phyloP scores from a whole-genome alignment of 2,797 vertebrate genomes.

The Pseudochaenichthys georgianus region DNA sequence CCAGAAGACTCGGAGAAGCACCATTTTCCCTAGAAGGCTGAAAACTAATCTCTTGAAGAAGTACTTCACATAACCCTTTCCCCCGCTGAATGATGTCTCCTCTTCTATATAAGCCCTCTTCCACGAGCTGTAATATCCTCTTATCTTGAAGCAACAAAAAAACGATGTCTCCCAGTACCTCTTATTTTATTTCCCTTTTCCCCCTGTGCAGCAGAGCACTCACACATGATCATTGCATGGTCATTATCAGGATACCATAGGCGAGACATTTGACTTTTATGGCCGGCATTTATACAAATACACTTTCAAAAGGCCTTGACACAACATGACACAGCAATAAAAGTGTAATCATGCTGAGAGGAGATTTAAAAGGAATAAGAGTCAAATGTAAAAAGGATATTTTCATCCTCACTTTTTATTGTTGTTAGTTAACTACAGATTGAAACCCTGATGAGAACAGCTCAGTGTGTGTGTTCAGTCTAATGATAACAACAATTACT shows the following conservation, averaged over 20 bases:
- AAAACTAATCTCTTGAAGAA: slow-evolving; percentile 66
- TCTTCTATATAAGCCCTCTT: slow-evolving; percentile 56
- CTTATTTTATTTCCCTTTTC: slow-evolving; percentile 56
- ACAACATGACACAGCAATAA: not conserved
- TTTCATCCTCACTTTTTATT: slow-evolving; percentile 1
- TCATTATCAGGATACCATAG: slow-evolving; percentile 22
- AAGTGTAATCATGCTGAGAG: not conserved
- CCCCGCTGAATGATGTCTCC: slow-evolving; percentile 54
- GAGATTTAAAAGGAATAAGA: not conserved
- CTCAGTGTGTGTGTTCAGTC: no score
- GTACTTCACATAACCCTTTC: slow-evolving; percentile 49
- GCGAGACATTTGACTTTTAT: slow-evolving; percentile 26
- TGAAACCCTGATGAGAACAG: not conserved
- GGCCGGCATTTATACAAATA: slow-evolving; percentile 3
- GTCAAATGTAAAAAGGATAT: not conserved
- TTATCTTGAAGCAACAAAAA: slow-evolving; percentile 65
- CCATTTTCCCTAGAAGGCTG: slow-evolving; percentile 60
- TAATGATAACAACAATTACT: not conserved
- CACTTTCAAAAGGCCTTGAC: not conserved
- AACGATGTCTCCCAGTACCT: slow-evolving; percentile 31
- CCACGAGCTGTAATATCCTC: slow-evolving; percentile 60
- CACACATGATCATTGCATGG: slow-evolving; percentile 37
- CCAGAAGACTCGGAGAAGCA: slow-evolving; percentile 13
- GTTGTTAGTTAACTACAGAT: not conserved
- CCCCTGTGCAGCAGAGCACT: slow-evolving; percentile 8